Percentiles rank a stretch among this genome's conserved stretches.
These are phyloP conservation scores for Acanthisitta chloris DNA, from an alignment of 2,113 vertebrate species.

Conservation along the genomic window DNA sequence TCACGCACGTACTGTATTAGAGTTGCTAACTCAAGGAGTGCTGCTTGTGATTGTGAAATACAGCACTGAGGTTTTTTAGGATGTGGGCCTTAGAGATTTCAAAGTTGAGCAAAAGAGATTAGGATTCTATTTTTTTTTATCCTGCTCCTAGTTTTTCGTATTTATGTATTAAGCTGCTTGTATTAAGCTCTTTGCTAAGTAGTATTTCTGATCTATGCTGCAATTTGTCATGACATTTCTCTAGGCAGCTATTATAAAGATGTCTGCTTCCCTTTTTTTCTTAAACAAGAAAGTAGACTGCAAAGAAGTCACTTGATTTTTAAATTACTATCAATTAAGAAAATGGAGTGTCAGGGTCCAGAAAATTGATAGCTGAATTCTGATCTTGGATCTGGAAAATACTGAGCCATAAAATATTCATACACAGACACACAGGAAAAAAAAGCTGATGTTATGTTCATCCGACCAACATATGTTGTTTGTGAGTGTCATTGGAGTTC, in stretches of 20 bases:
- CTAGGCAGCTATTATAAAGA: constrained; percentile 61
- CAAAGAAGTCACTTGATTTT: constrained; percentile 57
- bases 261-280: constrained; percentile 28
- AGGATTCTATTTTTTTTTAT: constrained; percentile 46
- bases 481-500: constrained; percentile 12
- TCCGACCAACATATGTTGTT: constrained; percentile 36
- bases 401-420: constrained; percentile 55
- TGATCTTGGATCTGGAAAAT: constrained; percentile 59
- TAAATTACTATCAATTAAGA: constrained; percentile 58
- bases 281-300: constrained; percentile 50
- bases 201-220: constrained; percentile 59
- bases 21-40: not conserved
- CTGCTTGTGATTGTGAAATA: not conserved
- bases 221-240: constrained; percentile 66
- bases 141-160: constrained; percentile 47
- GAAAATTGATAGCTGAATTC: constrained; percentile 62
- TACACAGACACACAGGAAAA: not conserved
- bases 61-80: not conserved
- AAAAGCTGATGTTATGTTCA: constrained; percentile 20
- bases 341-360: constrained; percentile 42
- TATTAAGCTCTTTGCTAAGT: constrained; percentile 58
- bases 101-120: constrained; percentile 67
- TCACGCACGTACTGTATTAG: not conserved
- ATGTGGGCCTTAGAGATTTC: constrained; percentile 40
- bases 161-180: constrained; percentile 63